These are phyloP conservation scores for Catostylus mosaicus DNA, from an alignment of 30 jellyfish, hydroid and myxozoan genomes.

Conservation along the genomic window DNA sequence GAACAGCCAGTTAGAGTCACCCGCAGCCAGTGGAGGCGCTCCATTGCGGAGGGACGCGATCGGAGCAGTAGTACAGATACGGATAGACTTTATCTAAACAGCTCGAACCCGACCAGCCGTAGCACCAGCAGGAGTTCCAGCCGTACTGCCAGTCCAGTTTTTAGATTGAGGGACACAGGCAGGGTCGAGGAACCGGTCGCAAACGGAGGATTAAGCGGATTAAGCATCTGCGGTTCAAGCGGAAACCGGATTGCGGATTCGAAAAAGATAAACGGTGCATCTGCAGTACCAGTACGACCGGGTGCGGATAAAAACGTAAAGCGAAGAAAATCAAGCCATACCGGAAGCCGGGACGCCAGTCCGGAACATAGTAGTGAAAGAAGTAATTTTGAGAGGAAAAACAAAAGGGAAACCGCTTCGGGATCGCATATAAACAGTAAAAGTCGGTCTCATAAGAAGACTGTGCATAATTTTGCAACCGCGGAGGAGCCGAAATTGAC, in stretches of 20 bases:
- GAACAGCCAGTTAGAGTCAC: slow-evolving; percentile 58
- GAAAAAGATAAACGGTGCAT: not conserved
- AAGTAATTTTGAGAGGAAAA: not conserved
- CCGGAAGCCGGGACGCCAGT: not conserved
- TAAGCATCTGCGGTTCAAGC: not conserved
- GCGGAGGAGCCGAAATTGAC: not conserved
- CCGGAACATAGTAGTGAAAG: not conserved
- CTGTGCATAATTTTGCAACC: not conserved
- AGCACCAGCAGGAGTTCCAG: slow-evolving; percentile 57
- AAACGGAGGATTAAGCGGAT: not conserved
- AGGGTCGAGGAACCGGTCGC: slow-evolving; percentile 1
- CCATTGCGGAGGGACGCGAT: slow-evolving; percentile 24
- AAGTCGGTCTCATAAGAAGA: slow-evolving; percentile 1
- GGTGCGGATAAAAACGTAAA: not conserved
- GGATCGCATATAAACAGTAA: not conserved
- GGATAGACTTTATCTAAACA: not conserved
- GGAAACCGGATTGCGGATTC: slow-evolving; percentile 33
- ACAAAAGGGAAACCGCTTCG: not conserved
- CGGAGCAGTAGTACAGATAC: slow-evolving; percentile 5
- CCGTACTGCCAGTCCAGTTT: slow-evolving; percentile 60
- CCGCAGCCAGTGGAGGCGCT: slow-evolving; percentile 77
- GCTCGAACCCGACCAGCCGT: slow-evolving; percentile 43
- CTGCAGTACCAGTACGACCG: not conserved
- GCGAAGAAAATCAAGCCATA: not conserved
- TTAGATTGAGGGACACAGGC: slow-evolving; percentile 5